Evolutionary conservation across 2,113 vertebrate genomes (phyloP).

Genomic region (Caretta caretta): DNA sequence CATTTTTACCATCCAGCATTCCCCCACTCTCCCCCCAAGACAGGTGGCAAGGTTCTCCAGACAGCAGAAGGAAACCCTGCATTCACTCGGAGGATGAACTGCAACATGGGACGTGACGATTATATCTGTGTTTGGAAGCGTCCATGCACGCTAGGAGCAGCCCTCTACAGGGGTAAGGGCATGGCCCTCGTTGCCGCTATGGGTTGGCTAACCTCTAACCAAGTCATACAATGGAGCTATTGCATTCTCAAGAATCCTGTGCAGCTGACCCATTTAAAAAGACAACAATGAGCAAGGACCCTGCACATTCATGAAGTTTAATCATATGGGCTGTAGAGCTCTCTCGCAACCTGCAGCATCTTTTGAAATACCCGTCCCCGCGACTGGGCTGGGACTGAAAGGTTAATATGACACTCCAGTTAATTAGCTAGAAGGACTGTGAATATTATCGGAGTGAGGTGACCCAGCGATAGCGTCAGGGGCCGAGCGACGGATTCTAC

Average conservation of each 20-base stretch:
- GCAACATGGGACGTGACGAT: neutral
- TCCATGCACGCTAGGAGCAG: neutral
- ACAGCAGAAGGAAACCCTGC: neutral
- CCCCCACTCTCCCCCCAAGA: no score
- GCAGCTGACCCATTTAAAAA: neutral
- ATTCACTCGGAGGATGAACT: no score
- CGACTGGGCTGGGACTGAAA: neutral
- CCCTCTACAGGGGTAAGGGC: neutral
- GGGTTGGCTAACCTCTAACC: neutral
- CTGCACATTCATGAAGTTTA: neutral
- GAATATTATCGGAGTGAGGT: neutral
- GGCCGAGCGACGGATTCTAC: accelerated
- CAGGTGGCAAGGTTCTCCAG: neutral
- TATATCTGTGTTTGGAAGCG: neutral
- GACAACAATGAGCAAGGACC: neutral
- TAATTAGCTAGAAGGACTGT: neutral
- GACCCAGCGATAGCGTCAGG: neutral
- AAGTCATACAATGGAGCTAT: accelerated
- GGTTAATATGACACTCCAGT: neutral
- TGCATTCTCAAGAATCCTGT: neutral
- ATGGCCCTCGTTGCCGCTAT: neutral
- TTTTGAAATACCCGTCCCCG: neutral
- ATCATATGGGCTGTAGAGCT: neutral
- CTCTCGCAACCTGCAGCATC: neutral
- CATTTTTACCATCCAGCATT: neutral